Evolutionary conservation across 2,113 vertebrate species (phyloP).

Genomic region (Tenrec ecaudatus): DNA sequence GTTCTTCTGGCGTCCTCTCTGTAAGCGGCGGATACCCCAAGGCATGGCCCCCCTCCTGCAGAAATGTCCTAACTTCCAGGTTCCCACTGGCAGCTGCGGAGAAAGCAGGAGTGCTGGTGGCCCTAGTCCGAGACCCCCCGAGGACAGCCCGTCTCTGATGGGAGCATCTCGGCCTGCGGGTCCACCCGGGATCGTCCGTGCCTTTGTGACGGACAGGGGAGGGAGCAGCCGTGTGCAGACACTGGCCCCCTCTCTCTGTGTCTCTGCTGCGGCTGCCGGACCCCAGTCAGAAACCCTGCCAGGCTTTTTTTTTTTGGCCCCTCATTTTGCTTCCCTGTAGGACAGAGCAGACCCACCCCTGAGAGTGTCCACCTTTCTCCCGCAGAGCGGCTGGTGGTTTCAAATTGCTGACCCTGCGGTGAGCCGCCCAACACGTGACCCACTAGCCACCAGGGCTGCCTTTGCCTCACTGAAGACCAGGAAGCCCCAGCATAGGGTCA

Average conservation of each 20-base stretch:
- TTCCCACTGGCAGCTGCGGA: neutral
- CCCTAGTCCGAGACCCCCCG: neutral
- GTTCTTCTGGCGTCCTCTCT: neutral
- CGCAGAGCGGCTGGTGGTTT: too few species aligned
- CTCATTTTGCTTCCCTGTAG: neutral
- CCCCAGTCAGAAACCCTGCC: constrained; percentile 7
- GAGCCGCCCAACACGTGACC: too few species aligned
- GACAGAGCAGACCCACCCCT: too few species aligned
- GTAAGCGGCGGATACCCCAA: accelerated
- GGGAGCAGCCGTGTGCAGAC: neutral
- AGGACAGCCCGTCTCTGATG: accelerated
- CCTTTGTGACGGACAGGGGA: neutral
- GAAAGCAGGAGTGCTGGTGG: neutral
- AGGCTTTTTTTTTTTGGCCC: neutral
- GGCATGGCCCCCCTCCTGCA: too few species aligned
- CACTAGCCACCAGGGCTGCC: too few species aligned
- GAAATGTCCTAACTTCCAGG: too few species aligned
- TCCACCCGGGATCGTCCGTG: accelerated
- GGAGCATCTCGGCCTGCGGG: neutral
- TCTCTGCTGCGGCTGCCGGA: neutral
- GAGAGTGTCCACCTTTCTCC: too few species aligned
- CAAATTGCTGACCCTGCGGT: too few species aligned
- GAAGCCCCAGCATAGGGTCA: too few species aligned
- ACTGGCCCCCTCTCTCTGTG: neutral
- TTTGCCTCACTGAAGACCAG: too few species aligned